Evolutionary conservation across 2,113 vertebrate genomes (phyloP).

Genomic region (Phrynosoma platyrhinos): DNA sequence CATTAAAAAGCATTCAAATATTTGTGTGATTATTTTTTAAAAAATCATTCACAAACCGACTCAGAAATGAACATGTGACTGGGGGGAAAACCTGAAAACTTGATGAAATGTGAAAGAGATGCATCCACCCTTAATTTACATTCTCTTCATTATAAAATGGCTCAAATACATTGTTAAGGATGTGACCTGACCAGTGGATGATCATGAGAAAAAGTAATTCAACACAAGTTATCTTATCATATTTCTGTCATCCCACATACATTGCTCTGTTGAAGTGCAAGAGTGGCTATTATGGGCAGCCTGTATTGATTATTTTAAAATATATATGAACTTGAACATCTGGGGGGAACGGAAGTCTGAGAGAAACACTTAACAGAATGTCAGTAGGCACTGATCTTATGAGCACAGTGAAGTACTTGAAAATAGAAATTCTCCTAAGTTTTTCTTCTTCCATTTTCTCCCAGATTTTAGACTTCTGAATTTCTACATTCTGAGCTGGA

Average conservation of each 20-base stretch:
- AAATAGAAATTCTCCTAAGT: neutral
- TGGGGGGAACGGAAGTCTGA: neutral
- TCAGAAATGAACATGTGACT: neutral
- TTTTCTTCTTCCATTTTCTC: neutral
- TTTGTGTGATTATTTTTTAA: neutral
- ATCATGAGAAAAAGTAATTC: conserved; percentile 26
- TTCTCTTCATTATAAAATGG: neutral
- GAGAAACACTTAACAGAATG: neutral
- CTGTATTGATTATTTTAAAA: conserved; percentile 12
- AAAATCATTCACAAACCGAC: neutral
- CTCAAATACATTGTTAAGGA: conserved; percentile 6
- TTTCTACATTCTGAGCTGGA: neutral
- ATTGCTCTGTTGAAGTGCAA: neutral
- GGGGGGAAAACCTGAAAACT: neutral
- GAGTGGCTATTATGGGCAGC: conserved; percentile 20
- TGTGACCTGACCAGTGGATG: neutral
- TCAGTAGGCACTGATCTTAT: neutral
- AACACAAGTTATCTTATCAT: conserved; percentile 6
- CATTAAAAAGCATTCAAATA: neutral
- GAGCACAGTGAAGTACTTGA: neutral
- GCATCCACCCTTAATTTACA: neutral
- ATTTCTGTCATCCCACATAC: conserved; percentile 10
- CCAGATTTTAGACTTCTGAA: neutral
- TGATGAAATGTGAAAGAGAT: neutral
- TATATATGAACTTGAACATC: neutral